Evolutionary conservation across 2,888 invertebrate genomes (phyloP).

Genomic region (Lepidonotus clava): DNA sequence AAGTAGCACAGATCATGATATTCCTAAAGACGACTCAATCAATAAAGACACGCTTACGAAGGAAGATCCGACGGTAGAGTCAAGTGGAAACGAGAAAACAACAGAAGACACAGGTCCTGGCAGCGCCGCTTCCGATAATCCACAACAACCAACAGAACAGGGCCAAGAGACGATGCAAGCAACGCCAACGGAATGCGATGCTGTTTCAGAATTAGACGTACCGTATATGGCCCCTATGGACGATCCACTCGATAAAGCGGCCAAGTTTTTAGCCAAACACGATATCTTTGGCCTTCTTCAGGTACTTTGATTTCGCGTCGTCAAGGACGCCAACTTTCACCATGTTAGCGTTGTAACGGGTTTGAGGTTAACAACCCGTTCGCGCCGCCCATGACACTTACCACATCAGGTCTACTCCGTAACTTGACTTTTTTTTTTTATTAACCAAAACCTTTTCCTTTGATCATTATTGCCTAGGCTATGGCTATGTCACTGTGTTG

Average conservation of each 20-base stretch:
- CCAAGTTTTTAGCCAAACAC: slow-evolving; percentile 16
- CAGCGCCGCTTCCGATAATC: no score
- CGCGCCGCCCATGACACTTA: not conserved
- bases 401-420: not conserved
- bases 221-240: not conserved
- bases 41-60: no score
- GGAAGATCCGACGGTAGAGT: no score
- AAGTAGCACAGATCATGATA: no score
- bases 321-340: not conserved
- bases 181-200: not conserved
- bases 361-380: not conserved
- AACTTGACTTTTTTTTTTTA: not conserved
- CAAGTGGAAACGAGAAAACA: no score
- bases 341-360: slow-evolving; percentile 13
- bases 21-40: no score
- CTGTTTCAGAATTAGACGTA: not conserved
- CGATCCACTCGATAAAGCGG: slow-evolving; percentile 17
- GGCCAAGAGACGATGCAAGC: no score
- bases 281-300: slow-evolving; percentile 34
- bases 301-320: not conserved
- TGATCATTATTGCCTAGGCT: no score
- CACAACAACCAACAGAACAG: no score
- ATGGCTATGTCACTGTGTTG: no score
- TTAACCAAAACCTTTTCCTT: no score
- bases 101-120: no score